Base-by-base conservation (phyloP, 1,140 invertebrate species). In the Lepidurus packardi region DNA sequence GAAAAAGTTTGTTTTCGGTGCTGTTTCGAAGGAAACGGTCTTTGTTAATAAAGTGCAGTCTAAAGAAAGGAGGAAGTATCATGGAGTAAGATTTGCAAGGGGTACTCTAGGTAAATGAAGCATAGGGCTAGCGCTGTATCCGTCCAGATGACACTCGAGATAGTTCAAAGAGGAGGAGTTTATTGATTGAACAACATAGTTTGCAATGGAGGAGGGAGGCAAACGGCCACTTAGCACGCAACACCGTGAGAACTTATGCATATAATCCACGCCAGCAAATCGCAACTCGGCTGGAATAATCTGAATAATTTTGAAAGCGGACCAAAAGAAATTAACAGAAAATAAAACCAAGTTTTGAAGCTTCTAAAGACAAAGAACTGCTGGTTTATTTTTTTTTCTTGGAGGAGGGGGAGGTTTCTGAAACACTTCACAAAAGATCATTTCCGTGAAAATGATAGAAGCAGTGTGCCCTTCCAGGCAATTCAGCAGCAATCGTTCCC, bases 161-260 rank as follows among this genome's bases (percentile, higher is more conserved):
- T 65, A 65, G 53, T 21, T 65, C 53, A 65, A 65, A 65, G 53
- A 21, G 53, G 53, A 65, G 53, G 53, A 65, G 53, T 65, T 65
- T 65, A 65, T 65, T 13, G 53, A 65, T 65, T 65, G 53, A 65
- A 65, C 53, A 65, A n/a, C n/a, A 65, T 65, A 65, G 53, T 65
- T 65, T 65, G 53, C 21, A 65, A 65, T 9, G 53, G 45, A 65
- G 21, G 8, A 65, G 53, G 53, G 9, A n/a, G 34, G 21, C 7
- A 21, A 65, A 65, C 53, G 53, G 53, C 53, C 53, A 65, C 53
- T 65, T 65, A n/a, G 53, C 53, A 65, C 53, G 53, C 53, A 65
- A 65, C 53, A 65, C 53, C 53, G 53, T 65, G 53, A 65, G 53
- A 65, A 65, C 53, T 65, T 65, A 21, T 65, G n/a, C 53, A 65